Evolutionary conservation across 2,888 invertebrate genomes (phyloP).

Genomic region (Tolmerus cingulatus): DNA sequence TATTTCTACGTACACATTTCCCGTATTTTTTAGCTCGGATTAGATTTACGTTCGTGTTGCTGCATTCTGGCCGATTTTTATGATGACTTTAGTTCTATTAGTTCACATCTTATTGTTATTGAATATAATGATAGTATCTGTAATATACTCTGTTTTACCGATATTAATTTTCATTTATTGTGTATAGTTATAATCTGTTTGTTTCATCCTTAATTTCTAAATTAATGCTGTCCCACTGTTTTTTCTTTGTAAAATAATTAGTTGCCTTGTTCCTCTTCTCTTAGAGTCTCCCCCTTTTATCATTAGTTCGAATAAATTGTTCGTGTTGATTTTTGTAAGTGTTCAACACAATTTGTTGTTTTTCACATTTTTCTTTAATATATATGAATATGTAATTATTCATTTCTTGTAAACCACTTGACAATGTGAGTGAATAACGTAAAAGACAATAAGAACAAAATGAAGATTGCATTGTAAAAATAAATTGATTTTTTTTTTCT

Average conservation of each 20-base stretch:
- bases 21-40: neutral
- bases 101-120: neutral
- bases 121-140: constrained; percentile 10
- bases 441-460: neutral
- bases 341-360: neutral
- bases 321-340: constrained; percentile 7
- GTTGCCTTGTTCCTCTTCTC: neutral
- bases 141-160: constrained; percentile 15
- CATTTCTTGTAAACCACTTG: neutral
- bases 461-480: neutral
- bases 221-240: constrained; percentile 11
- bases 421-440: neutral
- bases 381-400: neutral
- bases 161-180: constrained; percentile 9
- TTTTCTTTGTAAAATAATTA: constrained; percentile 16
- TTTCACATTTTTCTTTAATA: neutral
- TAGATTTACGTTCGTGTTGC: neutral
- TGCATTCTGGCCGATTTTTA: neutral
- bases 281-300: neutral
- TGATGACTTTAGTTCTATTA: neutral
- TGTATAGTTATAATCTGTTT: constrained; percentile 25
- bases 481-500: neutral
- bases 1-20: constrained; percentile 32
- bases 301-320: neutral
- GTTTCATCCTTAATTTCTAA: neutral